Percentiles rank a stretch among this genome's conserved stretches.
phyloP scores from a whole-genome alignment of 2,113 vertebrate genomes.

The Erythrocercus mccallii region DNA sequence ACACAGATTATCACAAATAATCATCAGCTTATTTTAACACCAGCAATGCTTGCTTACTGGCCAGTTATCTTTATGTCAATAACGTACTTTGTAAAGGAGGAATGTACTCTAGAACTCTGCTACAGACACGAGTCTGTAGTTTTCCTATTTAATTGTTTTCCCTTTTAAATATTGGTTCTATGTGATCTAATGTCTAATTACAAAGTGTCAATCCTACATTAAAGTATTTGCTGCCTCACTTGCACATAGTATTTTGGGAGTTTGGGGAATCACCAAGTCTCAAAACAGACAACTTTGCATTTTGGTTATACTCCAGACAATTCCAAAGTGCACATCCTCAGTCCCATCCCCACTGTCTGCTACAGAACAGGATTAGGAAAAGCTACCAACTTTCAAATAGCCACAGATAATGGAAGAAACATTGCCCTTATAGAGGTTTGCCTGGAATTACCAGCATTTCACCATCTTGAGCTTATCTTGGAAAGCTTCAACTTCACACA shows the following conservation, averaged over 20 bases:
- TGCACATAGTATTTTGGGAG: background rate
- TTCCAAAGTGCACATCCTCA: background rate
- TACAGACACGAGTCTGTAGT: background rate
- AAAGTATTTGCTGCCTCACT: background rate
- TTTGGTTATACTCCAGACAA: background rate
- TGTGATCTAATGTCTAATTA: background rate
- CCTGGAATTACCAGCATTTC: background rate
- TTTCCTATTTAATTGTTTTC: background rate
- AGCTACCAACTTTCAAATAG: background rate
- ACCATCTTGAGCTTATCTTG: background rate
- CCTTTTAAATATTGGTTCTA: background rate
- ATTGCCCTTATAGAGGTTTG: background rate
- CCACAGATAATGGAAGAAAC: background rate
- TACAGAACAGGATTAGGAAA: background rate
- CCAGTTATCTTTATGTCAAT: background rate
- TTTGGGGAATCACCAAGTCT: background rate
- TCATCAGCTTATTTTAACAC: background rate
- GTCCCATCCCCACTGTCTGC: background rate
- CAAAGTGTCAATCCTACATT: background rate
- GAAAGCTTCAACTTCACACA: background rate
- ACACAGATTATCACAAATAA: background rate
- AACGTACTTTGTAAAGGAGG: background rate
- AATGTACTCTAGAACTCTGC: background rate
- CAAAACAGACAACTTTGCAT: background rate
- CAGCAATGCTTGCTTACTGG: background rate